Evolutionary conservation across 2,797 vertebrate species (phyloP).

Genomic region (Enteromius treurensis): DNA sequence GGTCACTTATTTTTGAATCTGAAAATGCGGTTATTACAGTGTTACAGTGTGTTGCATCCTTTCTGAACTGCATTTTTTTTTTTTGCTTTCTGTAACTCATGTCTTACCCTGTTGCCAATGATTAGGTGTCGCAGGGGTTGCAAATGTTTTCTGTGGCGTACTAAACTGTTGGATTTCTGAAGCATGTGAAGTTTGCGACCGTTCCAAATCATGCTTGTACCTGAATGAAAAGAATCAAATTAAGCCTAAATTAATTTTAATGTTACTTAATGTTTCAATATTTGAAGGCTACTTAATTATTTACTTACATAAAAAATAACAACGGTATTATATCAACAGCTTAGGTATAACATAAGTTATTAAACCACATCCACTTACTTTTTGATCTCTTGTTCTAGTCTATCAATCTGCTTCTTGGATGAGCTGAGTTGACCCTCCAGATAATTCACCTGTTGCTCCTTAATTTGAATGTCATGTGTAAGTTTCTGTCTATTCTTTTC

Average conservation of each 20-base stretch:
- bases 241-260: neutral
- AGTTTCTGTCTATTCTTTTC: constrained; percentile 88
- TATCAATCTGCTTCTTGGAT: constrained; percentile 87
- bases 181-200: constrained; percentile 73
- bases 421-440: constrained; percentile 87
- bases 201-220: constrained; percentile 87
- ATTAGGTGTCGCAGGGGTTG: constrained; percentile 72
- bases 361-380: constrained; percentile 75
- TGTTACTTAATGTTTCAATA: neutral
- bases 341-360: neutral
- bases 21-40: constrained; percentile 9
- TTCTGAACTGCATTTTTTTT: constrained; percentile 35
- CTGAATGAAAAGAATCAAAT: constrained; percentile 68
- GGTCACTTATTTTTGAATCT: constrained; percentile 84
- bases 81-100: neutral
- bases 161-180: constrained; percentile 74
- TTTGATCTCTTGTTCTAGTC: constrained; percentile 89
- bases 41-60: neutral
- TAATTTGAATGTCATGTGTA: constrained; percentile 87
- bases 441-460: constrained; percentile 90
- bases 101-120: constrained; percentile 79
- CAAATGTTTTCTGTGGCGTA: constrained; percentile 82
- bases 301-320: neutral
- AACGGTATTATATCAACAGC: neutral
- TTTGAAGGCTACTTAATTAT: neutral